A percentile compares a stretch with the other conserved stretches of the same genome.
Conservation (phyloP, 2,113 vertebrate species). For the Rhea pennata region DNA sequence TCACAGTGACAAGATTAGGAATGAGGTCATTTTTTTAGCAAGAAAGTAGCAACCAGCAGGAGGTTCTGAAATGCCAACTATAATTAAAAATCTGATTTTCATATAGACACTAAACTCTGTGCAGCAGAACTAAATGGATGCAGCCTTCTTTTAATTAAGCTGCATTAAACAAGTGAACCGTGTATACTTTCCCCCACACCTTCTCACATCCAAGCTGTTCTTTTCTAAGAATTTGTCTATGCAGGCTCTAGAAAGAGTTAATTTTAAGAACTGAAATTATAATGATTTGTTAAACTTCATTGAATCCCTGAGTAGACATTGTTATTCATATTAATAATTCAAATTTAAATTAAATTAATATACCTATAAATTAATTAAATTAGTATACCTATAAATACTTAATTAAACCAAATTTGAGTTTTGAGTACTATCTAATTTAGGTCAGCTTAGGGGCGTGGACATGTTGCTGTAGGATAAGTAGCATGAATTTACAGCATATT, state of each 20-base stretch:
- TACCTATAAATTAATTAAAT: constrained; percentile 17
- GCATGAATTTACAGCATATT: not conserved
- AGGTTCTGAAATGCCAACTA: constrained; percentile 46
- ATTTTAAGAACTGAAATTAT: not conserved
- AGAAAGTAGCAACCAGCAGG: constrained; percentile 36
- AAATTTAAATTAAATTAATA: not conserved
- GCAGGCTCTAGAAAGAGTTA: not conserved
- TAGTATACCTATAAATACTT: not conserved
- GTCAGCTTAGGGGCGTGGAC: not conserved
- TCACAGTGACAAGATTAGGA: constrained; percentile 18
- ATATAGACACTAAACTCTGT: not conserved
- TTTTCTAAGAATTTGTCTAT: not conserved
- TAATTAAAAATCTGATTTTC: constrained; percentile 62
- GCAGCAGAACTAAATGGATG: not conserved
- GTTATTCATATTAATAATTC: constrained; percentile 50
- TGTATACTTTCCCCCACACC: not conserved
- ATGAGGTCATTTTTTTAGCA: constrained; percentile 61
- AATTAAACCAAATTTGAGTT: not conserved
- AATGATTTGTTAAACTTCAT: not conserved
- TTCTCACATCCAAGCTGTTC: not conserved
- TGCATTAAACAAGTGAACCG: not conserved
- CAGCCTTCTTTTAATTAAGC: constrained; percentile 42
- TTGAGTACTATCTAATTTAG: constrained; percentile 25
- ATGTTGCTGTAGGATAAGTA: not conserved
- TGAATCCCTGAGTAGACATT: constrained; percentile 10